Percentiles rank a stretch among this genome's conserved stretches.
These are phyloP conservation scores for Sebastes alutus DNA, from an alignment of 2,797 vertebrate species.

Conservation along the genomic window DNA sequence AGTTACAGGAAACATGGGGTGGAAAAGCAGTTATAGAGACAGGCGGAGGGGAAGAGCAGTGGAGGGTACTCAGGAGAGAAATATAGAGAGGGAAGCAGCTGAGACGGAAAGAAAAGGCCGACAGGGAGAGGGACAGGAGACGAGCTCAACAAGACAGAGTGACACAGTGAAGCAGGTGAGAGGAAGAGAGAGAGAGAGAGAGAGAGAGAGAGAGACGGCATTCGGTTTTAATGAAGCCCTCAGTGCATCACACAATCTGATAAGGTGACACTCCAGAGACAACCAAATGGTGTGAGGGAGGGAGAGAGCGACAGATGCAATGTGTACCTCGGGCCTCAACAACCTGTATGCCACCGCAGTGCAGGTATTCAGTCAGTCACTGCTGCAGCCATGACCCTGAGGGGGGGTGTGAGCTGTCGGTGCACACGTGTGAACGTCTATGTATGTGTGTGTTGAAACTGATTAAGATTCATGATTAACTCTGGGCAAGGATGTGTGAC, in stretches of 20 bases:
- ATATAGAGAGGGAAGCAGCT: neutral
- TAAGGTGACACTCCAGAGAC: conserved; percentile 44
- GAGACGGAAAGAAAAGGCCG: neutral
- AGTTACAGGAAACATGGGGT: neutral
- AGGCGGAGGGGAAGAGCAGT: neutral
- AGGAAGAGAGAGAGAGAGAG: neutral
- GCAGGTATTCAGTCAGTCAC: conserved; percentile 17
- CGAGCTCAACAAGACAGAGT: neutral
- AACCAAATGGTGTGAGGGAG: neutral
- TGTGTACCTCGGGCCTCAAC: neutral
- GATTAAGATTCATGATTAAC: conserved; percentile 11
- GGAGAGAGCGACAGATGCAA: neutral
- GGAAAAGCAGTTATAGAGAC: neutral
- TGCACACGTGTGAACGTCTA: neutral
- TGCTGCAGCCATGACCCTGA: neutral
- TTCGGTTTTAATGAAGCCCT: conserved; percentile 49
- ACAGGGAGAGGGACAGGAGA: neutral
- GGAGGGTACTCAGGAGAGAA: neutral
- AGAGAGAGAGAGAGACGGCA: neutral
- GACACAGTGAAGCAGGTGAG: conserved; percentile 4
- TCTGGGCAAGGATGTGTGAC: neutral
- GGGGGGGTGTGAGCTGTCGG: neutral
- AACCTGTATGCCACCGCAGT: conserved; percentile 13
- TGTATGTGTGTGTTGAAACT: neutral
- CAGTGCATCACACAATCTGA: conserved; percentile 17